Conservation (phyloP, 1,140 invertebrate genomes). For the Aethina tumida region DNA sequence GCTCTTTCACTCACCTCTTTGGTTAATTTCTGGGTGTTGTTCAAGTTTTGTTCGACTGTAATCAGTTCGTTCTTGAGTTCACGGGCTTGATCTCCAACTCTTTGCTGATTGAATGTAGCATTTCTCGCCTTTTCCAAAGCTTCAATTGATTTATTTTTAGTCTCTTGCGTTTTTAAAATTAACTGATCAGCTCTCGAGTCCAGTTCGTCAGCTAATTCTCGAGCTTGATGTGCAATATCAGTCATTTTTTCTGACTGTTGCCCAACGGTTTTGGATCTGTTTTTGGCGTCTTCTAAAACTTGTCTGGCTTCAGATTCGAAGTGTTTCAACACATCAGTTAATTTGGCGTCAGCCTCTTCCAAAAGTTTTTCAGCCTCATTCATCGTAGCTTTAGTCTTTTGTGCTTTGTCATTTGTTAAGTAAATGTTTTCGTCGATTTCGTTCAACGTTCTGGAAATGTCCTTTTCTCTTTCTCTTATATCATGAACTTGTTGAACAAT, state of each 20-base stretch:
- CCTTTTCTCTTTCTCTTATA: conserved; percentile 44
- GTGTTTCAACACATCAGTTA: conserved; percentile 58
- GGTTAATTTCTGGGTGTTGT: conserved; percentile 56
- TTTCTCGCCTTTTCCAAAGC: conserved; percentile 74
- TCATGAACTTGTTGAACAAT: conserved; percentile 48
- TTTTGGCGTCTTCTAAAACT: conserved; percentile 68
- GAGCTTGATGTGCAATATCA: conserved; percentile 75
- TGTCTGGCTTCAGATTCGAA: conserved; percentile 69
- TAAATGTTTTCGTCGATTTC: conserved; percentile 29
- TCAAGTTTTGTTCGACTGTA: conserved; percentile 53
- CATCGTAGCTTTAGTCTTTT: conserved; percentile 20
- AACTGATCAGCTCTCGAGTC: conserved; percentile 71
- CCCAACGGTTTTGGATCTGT: conserved; percentile 76
- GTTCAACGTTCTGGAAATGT: conserved; percentile 37
- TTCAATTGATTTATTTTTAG: conserved; percentile 69
- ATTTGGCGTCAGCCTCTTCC: conserved; percentile 21
- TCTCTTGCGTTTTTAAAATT: conserved; percentile 63
- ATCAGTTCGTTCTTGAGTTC: conserved; percentile 45
- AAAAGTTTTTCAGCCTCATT: conserved; percentile 23
- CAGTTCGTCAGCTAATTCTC: conserved; percentile 64
- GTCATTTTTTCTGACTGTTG: conserved; percentile 88
- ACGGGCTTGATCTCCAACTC: conserved; percentile 51
- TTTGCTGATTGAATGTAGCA: conserved; percentile 37
- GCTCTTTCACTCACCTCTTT: conserved; percentile 62
- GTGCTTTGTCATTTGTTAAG: conserved; percentile 19